Conservation (phyloP, 2,888 invertebrate species). For the Drosophila macrospina region DNA sequence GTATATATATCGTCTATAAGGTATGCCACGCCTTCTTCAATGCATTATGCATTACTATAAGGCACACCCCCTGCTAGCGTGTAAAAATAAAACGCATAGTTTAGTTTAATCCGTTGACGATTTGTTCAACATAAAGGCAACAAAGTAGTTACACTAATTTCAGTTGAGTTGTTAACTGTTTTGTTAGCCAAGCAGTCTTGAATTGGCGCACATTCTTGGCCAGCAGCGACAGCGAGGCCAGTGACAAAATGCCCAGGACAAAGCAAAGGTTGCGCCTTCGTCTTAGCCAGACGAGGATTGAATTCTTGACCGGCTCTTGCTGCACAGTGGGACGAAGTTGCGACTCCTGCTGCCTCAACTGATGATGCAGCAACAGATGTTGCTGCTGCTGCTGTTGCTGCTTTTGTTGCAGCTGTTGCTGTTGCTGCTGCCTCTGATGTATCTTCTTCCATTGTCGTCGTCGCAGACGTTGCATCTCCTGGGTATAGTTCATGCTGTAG, state of each 20-base stretch:
- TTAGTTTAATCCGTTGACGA: not conserved
- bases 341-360: not conserved
- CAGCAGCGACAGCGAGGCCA: not conserved
- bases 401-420: not conserved
- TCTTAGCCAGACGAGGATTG: not conserved
- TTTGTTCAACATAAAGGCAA: not conserved
- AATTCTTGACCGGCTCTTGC: not conserved
- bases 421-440: not conserved
- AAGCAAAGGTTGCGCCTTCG: not conserved
- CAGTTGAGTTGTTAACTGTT: not conserved
- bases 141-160: not conserved
- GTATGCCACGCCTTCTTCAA: no score
- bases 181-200: not conserved
- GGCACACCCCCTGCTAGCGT: no score
- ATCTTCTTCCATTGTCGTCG: constrained; percentile 13
- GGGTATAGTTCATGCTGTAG: constrained; percentile 17
- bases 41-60: no score
- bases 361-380: not conserved
- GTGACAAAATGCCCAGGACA: not conserved
- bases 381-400: not conserved
- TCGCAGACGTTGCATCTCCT: constrained; percentile 17
- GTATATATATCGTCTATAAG: no score
- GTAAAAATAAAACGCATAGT: not conserved
- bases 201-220: not conserved
- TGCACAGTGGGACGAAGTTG: not conserved